phyloP scores from a whole-genome alignment of 1,140 invertebrate genomes.

The Radopholus similis region DNA sequence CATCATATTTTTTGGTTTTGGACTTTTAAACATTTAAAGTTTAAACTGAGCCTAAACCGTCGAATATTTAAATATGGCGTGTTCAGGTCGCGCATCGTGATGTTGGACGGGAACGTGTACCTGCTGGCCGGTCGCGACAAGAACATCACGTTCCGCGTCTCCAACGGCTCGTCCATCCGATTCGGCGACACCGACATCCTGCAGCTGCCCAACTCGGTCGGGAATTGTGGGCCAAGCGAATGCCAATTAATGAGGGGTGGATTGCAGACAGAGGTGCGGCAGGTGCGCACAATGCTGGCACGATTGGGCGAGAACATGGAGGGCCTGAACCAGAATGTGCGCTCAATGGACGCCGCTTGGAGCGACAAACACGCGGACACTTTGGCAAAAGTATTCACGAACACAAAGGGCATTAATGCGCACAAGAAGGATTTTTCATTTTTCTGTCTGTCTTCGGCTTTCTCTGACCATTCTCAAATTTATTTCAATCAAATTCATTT shows the following conservation, averaged over 20 bases:
- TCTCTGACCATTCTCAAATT: too few relatives aligned
- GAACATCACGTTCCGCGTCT: conserved; percentile 50
- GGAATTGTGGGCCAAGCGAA: background rate
- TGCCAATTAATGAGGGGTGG: too few relatives aligned
- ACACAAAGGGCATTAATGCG: too few relatives aligned
- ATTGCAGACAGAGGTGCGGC: conserved; percentile 1
- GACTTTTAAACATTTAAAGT: background rate
- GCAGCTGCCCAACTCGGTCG: conserved; percentile 39
- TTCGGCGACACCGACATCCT: conserved; percentile 48
- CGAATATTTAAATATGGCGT: conserved; percentile 1
- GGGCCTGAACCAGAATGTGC: background rate
- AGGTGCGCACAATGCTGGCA: background rate
- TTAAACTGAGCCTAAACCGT: conserved; percentile 9
- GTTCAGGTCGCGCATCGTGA: conserved; percentile 42
- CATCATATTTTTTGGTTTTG: background rate
- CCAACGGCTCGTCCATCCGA: conserved; percentile 32
- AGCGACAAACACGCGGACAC: background rate
- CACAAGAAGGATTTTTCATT: too few relatives aligned
- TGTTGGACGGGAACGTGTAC: conserved; percentile 50
- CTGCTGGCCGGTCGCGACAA: conserved; percentile 46
- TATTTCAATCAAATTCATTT: background rate
- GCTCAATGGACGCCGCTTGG: background rate
- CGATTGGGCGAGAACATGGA: background rate
- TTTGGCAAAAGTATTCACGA: background rate
- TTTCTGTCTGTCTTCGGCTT: too few relatives aligned